A percentile compares a stretch with the other conserved stretches of the same genome.
Evolutionary conservation across 2,797 vertebrate species (phyloP).

Genomic region (Champsocephalus gunnari): DNA sequence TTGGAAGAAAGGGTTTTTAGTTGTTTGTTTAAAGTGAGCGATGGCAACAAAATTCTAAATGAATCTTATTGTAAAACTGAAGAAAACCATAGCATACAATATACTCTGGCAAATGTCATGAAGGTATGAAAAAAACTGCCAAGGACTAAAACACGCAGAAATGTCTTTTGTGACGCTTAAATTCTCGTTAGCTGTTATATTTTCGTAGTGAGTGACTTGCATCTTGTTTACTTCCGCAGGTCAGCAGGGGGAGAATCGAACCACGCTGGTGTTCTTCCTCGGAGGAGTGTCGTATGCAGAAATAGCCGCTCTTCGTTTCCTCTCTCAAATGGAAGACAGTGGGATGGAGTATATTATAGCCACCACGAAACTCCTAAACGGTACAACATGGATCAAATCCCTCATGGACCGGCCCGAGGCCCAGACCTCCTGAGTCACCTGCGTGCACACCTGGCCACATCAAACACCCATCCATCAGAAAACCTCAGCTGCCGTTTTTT

Average conservation of each 20-base stretch:
- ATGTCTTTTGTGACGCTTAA: too few relatives aligned
- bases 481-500: slow-evolving; percentile 34
- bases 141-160: too few relatives aligned
- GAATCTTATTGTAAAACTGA: background rate
- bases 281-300: slow-evolving; percentile 96
- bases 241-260: slow-evolving; percentile 95
- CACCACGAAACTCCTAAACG: slow-evolving; percentile 96
- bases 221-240: slow-evolving; percentile 78
- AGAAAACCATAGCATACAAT: background rate
- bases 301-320: slow-evolving; percentile 94
- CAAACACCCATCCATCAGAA: slow-evolving; percentile 53
- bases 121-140: too few relatives aligned
- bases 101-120: too few relatives aligned
- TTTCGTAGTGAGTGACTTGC: background rate
- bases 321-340: slow-evolving; percentile 97
- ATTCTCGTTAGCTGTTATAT: background rate
- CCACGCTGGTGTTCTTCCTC: slow-evolving; percentile 96
- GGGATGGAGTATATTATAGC: slow-evolving; percentile 97
- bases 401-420: slow-evolving; percentile 93
- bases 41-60: background rate
- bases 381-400: slow-evolving; percentile 94
- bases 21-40: slow-evolving; percentile 9
- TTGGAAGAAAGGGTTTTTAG: slow-evolving; percentile 10
- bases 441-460: slow-evolving; percentile 59
- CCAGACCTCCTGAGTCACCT: slow-evolving; percentile 65